Conservation (phyloP, 2,113 vertebrate species). For the Nymphicus hollandicus region DNA sequence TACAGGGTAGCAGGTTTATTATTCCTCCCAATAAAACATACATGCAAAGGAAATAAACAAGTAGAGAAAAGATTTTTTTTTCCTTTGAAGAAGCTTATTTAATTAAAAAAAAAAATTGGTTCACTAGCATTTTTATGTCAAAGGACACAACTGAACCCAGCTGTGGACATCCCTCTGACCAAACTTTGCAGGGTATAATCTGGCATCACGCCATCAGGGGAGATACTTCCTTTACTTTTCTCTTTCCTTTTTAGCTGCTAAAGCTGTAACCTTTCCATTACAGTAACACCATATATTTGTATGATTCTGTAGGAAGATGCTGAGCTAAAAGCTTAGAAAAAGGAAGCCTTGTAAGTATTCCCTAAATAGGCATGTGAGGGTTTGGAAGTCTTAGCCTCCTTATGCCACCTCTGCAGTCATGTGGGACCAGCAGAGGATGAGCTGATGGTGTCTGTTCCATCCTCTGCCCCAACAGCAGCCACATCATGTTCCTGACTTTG, state of each 20-base stretch:
- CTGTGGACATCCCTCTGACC: not conserved
- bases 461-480: not conserved
- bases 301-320: not conserved
- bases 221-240: not conserved
- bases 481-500: not conserved
- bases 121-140: not conserved
- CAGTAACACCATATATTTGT: not conserved
- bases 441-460: not conserved
- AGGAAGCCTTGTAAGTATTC: not conserved
- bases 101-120: not conserved
- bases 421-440: not conserved
- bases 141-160: not conserved
- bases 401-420: fast-evolving
- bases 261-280: not conserved
- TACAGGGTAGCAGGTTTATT: constrained; percentile 70
- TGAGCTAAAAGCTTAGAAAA: not conserved
- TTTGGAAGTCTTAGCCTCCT: not conserved
- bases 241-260: not conserved
- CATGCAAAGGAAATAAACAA: constrained; percentile 46
- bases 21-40: constrained; percentile 71
- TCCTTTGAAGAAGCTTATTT: not conserved
- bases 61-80: constrained; percentile 14
- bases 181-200: not conserved
- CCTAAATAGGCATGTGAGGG: not conserved
- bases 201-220: not conserved